Base-by-base conservation (phyloP, 2,113 vertebrate genomes). In the Archocentrus centrarchus region DNA sequence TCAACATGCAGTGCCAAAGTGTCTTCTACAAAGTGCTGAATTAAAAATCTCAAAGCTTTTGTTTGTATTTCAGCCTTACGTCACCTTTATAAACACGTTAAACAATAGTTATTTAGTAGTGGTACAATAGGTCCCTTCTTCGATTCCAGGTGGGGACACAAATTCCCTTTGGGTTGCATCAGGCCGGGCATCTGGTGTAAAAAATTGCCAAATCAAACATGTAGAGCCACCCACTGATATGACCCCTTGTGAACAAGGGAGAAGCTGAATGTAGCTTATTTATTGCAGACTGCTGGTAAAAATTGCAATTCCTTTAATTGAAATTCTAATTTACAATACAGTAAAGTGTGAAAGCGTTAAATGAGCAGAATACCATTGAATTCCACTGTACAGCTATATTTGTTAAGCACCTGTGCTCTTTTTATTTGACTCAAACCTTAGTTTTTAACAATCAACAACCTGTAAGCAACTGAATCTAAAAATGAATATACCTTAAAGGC, bases 391-490 rank as follows among this genome's bases (percentile, higher is more conserved):
- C 44, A 53, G 44, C 13, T 20, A 15, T 53, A 53, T 53, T 32
- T 53, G 11, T 53, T 73, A 73, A 30, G 18, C 53, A 18, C 8
- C 30, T 2, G 9, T 32, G 17, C 22, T 32, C 15, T 30, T 70
- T 70, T 73, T 32, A 30, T 13, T 70, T 30, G 44, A 53, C 24
- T 50, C 44, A 50, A 7, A 50, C 2, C 24, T 68, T 30, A 47
- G 2, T 53, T 53, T 70, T 53, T 53, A 10, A 50, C 47, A 53
- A 20, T 30, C 44, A 53, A 30, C 44, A 73, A 73, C 10, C 44
- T 73, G 6, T 73, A 53, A 73, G 24, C 44, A n/a, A 53, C 66
- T 73, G 66, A 17, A 73, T 73, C 66, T 73, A 53, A 73, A 53
- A 73, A 32, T 53, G 44, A 53, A 53, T 73, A 32, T 70, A 70